Evolutionary conservation across 2,113 vertebrate genomes (phyloP), one percentile per base, ranked within the genome.

Genomic region (Cyprinodon brontotheroides): DNA sequence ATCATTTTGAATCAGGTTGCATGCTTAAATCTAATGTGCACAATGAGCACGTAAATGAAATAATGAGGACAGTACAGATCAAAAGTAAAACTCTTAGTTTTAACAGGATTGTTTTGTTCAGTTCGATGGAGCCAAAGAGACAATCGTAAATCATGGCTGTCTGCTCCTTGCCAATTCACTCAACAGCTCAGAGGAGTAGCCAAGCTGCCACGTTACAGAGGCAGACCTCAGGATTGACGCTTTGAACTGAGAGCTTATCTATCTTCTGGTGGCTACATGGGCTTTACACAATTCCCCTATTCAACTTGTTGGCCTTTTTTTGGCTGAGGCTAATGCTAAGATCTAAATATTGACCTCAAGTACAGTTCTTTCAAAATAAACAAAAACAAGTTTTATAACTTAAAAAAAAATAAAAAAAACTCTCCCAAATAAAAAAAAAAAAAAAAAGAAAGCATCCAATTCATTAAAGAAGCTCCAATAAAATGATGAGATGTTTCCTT

Each of bases 161-260:
- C 65, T 74, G 74, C 75, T 80, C 66, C 64, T n/a, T 65, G 43
- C 60, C 37, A 80, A 74, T 82, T 75, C 78, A 64, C 69, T 81
- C 72, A 63, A 63, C 68, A 83, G 73, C 70, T 77, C 47, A 84
- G 77, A 72, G 75, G 72, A 78, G 75, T 77, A 73, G 87, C 67
- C 65, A 67, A 84, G 84, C 74, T 80, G 82, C 81, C 79, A 86
- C 69, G 59, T 84, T 84, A 76, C 41, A 85, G 68, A 53, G 14
- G 65, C 69, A 85, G 84, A 82, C 53, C 43, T 87, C 41, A 80
- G 86, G 79, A 87, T 82, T 88, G 80, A 87, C 77, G 80, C 77
- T 79, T 75, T 75, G 70, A 84, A 80, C 71, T 65, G 37, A 68
- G 63, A 65, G 82, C 74, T 87, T 80, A 81, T 72, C 83, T 75